Base-by-base conservation (phyloP, 2,797 vertebrate genomes). In the Discoglossus pictus region DNA sequence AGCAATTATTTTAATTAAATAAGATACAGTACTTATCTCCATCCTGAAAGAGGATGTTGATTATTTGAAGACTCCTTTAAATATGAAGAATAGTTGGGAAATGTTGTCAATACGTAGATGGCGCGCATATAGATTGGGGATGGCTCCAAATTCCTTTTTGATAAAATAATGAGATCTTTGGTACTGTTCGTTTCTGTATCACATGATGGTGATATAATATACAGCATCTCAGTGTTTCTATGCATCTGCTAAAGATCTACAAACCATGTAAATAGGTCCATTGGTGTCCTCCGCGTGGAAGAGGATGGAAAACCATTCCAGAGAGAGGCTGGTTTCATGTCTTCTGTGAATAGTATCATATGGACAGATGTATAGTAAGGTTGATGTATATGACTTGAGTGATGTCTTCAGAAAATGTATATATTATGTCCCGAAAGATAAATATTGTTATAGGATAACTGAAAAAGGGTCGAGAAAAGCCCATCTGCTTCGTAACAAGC, bases 381-480 rank as follows among this genome's bases (percentile, higher is more conserved):
- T 70, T 17, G 43, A 35, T 70, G 67, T 70, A 70, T 62, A 63
- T 47, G 51, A 56, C 47, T 58, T 40, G 27, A 17, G 60, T 70
- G 51, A 39, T 50, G 67, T 56, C 34, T 61, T 55, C 23, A 62
- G 10, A 69, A 59, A 54, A 55, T 62, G 24, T 56, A 61, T 50
- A 62, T 63, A 70, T 69, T 35, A 60, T 27, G 52, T 52, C 31
- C 48, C 54, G 42, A 27, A 39, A 31, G 44, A 67, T 23, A 65
- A 39, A 11, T 42, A 50, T 42, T 18, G 24, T 51, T 67, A 38
- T 40, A 17, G 43, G 59, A 46, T n/a, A 34, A 59, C 7, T 23
- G 54, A 20, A 25, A 25, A 53, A n/a, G 42, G 46, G 24, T 36
- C n/a, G n/a, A 54, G 34, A 16, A 12, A 12, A 17, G 61, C 16